Conservation (phyloP, 2,113 vertebrate species). For the Carassius carassius region DNA sequence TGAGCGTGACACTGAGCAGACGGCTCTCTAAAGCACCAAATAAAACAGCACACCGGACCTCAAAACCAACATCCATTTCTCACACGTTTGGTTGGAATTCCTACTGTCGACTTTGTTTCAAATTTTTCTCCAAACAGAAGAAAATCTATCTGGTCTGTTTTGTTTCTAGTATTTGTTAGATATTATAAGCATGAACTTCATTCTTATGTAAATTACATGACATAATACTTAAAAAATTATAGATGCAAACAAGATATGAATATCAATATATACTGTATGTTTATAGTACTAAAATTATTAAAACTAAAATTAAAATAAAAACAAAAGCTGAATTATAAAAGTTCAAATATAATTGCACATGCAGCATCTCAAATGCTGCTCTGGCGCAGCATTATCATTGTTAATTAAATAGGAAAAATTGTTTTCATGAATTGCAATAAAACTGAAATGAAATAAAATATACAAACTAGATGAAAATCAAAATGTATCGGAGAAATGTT, state of each 20-base stretch:
- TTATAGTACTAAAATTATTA: too few species aligned
- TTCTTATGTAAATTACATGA: neutral
- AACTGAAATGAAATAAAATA: too few species aligned
- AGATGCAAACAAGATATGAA: too few species aligned
- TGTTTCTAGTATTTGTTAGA: neutral
- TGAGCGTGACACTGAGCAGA: neutral
- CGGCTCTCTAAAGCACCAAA: neutral
- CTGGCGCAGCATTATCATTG: neutral
- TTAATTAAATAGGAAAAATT: neutral
- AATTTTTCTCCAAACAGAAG: neutral
- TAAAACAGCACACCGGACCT: slow-evolving; percentile 6
- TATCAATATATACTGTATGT: too few species aligned
- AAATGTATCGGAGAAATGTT: too few species aligned
- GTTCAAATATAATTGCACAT: neutral
- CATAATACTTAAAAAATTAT: neutral
- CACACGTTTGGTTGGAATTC: neutral
- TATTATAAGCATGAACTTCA: neutral
- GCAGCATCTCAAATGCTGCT: neutral
- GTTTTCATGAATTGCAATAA: too few species aligned
- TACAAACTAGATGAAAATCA: too few species aligned
- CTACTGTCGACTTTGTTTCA: neutral
- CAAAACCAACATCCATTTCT: neutral
- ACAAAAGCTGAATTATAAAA: too few species aligned
- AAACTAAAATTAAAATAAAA: too few species aligned
- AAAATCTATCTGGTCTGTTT: neutral